Evolutionary conservation across 2,797 vertebrate species (phyloP).

Genomic region (Acipenser ruthenus): DNA sequence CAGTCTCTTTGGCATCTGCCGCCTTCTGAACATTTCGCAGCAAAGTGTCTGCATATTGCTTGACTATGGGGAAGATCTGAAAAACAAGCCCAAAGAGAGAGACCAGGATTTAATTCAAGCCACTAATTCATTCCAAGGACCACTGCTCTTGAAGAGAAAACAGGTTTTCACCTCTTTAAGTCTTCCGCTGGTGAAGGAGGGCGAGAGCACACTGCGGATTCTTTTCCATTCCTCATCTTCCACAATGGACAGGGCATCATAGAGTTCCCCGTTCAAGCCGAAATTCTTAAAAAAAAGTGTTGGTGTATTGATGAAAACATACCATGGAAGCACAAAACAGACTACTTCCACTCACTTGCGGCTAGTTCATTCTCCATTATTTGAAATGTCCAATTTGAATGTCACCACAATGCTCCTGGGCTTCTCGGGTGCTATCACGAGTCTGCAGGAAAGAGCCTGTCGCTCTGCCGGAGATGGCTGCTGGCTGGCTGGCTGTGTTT

Average conservation of each 20-base stretch:
- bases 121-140: neutral
- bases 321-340: too few species aligned
- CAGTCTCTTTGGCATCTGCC: conserved; percentile 35
- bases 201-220: conserved; percentile 60
- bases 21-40: conserved; percentile 46
- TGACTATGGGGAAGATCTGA: conserved; percentile 65
- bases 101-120: neutral
- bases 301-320: too few species aligned
- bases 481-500: too few species aligned
- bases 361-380: too few species aligned
- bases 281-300: conserved; percentile 44
- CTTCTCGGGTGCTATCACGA: too few species aligned
- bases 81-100: conserved; percentile 9
- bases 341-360: too few species aligned
- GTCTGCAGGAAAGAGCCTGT: too few species aligned
- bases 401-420: too few species aligned
- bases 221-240: conserved; percentile 65
- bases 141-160: neutral
- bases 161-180: conserved; percentile 58
- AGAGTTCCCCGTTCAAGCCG: conserved; percentile 47
- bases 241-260: conserved; percentile 37
- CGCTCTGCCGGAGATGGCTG: too few species aligned
- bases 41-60: conserved; percentile 44
- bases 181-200: conserved; percentile 65
- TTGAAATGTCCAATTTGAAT: too few species aligned